phyloP scores from a whole-genome alignment of 1,140 invertebrate genomes.

The Drosophila truncata region DNA sequence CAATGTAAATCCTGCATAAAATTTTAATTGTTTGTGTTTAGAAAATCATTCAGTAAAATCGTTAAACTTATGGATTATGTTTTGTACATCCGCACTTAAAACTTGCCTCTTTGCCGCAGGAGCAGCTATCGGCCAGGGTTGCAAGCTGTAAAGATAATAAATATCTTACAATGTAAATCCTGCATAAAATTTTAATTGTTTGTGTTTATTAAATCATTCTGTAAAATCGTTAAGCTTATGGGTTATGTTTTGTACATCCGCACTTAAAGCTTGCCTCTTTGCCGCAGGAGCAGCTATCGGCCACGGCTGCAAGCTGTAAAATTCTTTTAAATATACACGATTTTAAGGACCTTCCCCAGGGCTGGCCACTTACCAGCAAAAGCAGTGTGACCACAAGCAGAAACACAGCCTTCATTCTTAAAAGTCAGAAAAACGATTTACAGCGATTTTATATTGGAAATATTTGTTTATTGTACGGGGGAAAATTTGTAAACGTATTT shows the following conservation, averaged over 20 bases:
- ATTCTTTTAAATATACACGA: not conserved
- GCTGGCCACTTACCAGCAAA: constrained; percentile 4
- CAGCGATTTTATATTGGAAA: constrained; percentile 10
- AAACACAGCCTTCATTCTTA: constrained; percentile 11
- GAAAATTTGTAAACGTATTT: constrained; percentile 9
- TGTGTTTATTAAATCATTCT: not conserved
- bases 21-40: not conserved
- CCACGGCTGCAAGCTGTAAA: constrained; percentile 8
- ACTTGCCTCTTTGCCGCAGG: constrained; percentile 8
- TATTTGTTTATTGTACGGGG: constrained; percentile 17
- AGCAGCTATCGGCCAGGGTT: constrained; percentile 16
- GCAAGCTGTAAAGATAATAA: too few species aligned
- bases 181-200: not conserved
- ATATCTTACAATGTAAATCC: not conserved
- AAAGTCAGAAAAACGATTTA: not conserved
- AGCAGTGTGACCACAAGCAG: constrained; percentile 20
- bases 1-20: not conserved
- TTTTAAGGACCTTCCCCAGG: not conserved
- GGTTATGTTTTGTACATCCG: constrained; percentile 14
- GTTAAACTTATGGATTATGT: not conserved
- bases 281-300: constrained; percentile 16
- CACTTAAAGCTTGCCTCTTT: constrained; percentile 12
- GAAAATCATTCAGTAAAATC: not conserved
- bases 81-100: constrained; percentile 29
- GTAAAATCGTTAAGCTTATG: not conserved